Conservation (phyloP, 64 coral and sea anemone species). For the Montipora foliosa region DNA sequence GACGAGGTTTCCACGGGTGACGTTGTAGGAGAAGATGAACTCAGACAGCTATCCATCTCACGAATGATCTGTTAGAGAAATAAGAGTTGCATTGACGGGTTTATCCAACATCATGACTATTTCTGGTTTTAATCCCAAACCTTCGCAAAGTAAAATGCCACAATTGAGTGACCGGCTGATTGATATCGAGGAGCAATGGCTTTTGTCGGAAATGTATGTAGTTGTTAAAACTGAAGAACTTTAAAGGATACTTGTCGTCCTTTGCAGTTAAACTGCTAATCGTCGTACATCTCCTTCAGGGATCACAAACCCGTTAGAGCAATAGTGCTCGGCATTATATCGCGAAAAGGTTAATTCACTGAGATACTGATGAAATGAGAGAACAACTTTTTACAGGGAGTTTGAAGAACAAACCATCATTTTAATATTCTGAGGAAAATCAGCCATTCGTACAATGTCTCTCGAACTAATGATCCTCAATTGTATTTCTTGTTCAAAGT, state of each 20-base stretch:
- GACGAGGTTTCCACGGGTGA: background rate
- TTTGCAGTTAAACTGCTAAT: background rate
- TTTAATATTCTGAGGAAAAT: background rate
- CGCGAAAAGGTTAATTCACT: background rate
- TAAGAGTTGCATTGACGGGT: background rate
- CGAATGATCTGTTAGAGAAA: background rate
- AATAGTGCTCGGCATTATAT: background rate
- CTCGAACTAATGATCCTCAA: background rate
- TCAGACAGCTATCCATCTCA: slow-evolving; percentile 45
- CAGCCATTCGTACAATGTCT: background rate
- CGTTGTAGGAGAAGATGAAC: slow-evolving; percentile 4
- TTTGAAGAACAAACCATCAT: background rate
- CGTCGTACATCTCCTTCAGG: background rate
- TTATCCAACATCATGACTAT: background rate
- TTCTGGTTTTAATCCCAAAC: background rate
- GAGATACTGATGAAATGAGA: background rate
- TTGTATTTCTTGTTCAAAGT: background rate
- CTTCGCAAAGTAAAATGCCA: too few species aligned
- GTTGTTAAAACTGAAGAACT: background rate
- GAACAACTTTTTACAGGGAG: too few species aligned
- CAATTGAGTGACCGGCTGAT: too few species aligned
- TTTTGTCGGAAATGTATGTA: too few species aligned
- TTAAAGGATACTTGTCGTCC: background rate
- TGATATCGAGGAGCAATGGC: too few species aligned
- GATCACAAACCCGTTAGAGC: background rate